Conservation (phyloP, 2,113 vertebrate species). For the Ptilonorhynchus violaceus region DNA sequence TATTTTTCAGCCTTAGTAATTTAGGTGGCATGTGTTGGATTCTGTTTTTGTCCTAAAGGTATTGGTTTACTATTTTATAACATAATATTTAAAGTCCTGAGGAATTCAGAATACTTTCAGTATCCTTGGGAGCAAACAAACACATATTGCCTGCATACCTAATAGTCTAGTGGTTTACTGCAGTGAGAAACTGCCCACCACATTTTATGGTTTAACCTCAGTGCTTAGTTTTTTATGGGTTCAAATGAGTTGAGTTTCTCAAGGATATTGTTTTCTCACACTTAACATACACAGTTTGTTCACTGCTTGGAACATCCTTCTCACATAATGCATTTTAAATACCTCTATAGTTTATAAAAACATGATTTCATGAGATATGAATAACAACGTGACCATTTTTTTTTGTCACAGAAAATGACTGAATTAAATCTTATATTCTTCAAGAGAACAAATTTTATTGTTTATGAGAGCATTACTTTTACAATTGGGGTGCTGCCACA, state of each 20-base stretch:
- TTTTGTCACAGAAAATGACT: not conserved
- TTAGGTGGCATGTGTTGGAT: not conserved
- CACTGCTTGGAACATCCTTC: not conserved
- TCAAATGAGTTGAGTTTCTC: not conserved
- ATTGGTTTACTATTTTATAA: conserved; percentile 51
- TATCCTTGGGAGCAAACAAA: not conserved
- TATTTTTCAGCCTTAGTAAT: conserved; percentile 16
- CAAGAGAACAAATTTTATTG: not conserved
- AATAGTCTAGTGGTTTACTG: not conserved
- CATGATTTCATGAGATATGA: not conserved
- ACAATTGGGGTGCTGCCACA: not conserved
- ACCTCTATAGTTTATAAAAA: not conserved
- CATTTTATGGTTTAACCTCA: conserved; percentile 16
- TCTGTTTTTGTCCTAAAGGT: conserved; percentile 44
- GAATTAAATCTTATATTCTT: not conserved
- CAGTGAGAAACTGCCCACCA: not conserved
- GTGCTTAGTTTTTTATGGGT: not conserved
- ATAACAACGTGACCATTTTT: not conserved
- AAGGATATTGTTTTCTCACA: not conserved
- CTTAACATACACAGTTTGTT: not conserved
- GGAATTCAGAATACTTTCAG: conserved; percentile 30
- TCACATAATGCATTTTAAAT: not conserved
- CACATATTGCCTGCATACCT: conserved; percentile 28
- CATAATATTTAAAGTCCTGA: conserved; percentile 49
- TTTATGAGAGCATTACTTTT: not conserved